A percentile compares a stretch with the other conserved stretches of the same genome.
Evolutionary conservation across 2,113 vertebrate genomes (phyloP).

Genomic region (Anguilla rostrata): DNA sequence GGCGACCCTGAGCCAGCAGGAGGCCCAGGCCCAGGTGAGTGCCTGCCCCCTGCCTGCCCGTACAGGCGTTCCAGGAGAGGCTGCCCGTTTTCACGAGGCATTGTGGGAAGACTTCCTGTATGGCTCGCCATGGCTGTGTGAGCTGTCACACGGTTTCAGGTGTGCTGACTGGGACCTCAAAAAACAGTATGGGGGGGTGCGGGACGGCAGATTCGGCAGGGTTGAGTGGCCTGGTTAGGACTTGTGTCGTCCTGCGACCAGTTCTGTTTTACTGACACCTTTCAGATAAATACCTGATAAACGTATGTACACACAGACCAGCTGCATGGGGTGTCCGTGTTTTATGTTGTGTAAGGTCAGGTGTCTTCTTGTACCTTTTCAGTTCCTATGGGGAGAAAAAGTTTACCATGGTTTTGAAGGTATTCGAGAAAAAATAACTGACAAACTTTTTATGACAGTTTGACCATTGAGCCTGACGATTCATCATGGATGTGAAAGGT

Average conservation of each 20-base stretch:
- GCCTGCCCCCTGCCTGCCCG: no score
- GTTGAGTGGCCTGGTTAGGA: background rate
- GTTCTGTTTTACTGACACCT: background rate
- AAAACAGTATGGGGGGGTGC: no score
- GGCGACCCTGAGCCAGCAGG: background rate
- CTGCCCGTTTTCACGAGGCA: background rate
- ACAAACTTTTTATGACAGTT: no score
- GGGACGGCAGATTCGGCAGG: background rate
- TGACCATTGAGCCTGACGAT: no score
- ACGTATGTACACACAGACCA: background rate
- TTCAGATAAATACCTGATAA: background rate
- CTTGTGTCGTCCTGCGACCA: background rate
- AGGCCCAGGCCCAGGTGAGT: slow-evolving; percentile 7
- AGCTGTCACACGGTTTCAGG: no score
- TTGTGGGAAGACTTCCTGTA: background rate
- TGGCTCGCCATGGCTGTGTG: no score
- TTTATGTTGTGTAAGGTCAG: background rate
- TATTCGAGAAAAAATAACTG: no score
- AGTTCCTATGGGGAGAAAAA: no score
- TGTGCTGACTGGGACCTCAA: no score
- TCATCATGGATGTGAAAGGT: no score
- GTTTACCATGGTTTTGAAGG: no score
- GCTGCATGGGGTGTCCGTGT: background rate
- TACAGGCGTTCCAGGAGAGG: no score
- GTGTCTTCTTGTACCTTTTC: background rate